Conservation (phyloP, 2,888 invertebrate species). For the Leptogaster cylindrica region DNA sequence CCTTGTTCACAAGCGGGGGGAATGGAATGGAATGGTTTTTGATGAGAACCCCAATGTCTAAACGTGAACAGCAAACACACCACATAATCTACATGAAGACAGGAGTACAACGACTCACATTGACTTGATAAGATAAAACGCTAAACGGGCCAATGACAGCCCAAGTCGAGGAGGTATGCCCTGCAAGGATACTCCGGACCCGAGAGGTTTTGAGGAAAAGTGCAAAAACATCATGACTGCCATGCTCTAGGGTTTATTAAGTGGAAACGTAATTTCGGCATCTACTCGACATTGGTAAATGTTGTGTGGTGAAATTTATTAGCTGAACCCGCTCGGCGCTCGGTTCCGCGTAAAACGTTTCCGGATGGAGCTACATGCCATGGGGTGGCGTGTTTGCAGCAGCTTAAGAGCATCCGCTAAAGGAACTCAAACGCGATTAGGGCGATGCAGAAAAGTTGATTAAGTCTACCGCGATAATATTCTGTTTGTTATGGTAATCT, state of each 20-base stretch:
- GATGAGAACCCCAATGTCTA: constrained; percentile 23
- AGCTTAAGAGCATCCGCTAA: constrained; percentile 19
- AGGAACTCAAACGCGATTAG: constrained; percentile 34
- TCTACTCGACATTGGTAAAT: constrained; percentile 36
- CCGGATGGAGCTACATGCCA: background rate
- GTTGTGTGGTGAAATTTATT: constrained; percentile 36
- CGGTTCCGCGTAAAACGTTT: background rate
- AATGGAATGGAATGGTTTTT: background rate
- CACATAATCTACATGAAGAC: constrained; percentile 29
- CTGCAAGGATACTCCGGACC: background rate
- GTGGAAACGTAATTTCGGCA: constrained; percentile 36
- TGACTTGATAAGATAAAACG: constrained; percentile 29
- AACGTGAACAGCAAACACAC: constrained; percentile 14
- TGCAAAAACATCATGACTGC: constrained; percentile 13
- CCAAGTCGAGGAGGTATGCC: no score
- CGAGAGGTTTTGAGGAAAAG: constrained; percentile 23
- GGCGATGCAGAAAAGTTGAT: constrained; percentile 30
- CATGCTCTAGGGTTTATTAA: constrained; percentile 25
- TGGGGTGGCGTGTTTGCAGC: background rate
- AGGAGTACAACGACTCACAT: constrained; percentile 5
- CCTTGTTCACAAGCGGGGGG: no score
- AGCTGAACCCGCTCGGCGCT: constrained; percentile 16
- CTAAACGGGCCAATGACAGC: background rate
- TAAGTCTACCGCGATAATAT: no score
- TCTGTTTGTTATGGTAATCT: no score